Percentiles rank a stretch among this genome's conserved stretches.
phyloP scores from a whole-genome alignment of 2,797 vertebrate genomes.

The Rhinatrema bivittatum region DNA sequence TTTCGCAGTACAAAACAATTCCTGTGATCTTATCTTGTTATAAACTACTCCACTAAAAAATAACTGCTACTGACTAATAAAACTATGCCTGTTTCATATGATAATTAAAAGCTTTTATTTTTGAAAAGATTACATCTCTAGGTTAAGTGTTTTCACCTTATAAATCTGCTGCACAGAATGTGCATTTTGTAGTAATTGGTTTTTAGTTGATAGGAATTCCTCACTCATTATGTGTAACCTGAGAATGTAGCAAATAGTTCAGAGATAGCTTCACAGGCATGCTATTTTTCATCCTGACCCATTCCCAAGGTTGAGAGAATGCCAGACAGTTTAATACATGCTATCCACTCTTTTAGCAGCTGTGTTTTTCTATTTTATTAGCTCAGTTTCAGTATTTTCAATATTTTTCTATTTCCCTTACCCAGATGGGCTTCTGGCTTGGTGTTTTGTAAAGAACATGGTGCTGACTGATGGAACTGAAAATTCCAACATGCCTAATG shows the following conservation, averaged over 20 bases:
- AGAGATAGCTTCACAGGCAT: constrained; percentile 2
- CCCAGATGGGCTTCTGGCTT: background rate
- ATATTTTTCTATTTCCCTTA: background rate
- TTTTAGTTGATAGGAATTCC: constrained; percentile 21
- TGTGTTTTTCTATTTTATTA: constrained; percentile 14
- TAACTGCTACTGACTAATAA: constrained; percentile 10
- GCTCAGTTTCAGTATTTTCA: constrained; percentile 14
- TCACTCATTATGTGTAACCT: constrained; percentile 22
- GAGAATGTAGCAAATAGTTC: constrained; percentile 6
- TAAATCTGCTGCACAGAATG: constrained; percentile 18
- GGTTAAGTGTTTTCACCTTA: constrained; percentile 23
- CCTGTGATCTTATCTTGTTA: constrained; percentile 16
- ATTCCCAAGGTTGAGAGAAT: constrained; percentile 12
- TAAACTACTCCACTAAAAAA: constrained; percentile 7
- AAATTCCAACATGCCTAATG: constrained; percentile 10
- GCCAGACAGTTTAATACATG: constrained; percentile 6
- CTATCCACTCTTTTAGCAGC: constrained; percentile 3
- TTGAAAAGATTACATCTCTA: constrained; percentile 9
- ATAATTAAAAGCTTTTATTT: constrained; percentile 5
- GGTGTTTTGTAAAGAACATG: constrained; percentile 3
- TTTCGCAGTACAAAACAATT: constrained; percentile 10
- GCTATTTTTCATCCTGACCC: constrained; percentile 25
- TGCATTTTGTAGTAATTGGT: constrained; percentile 21
- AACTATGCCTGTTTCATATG: constrained; percentile 4
- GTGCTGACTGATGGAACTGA: constrained; percentile 22